Conservation (phyloP, 2,113 vertebrate species). For the Rhipidura dahli region DNA sequence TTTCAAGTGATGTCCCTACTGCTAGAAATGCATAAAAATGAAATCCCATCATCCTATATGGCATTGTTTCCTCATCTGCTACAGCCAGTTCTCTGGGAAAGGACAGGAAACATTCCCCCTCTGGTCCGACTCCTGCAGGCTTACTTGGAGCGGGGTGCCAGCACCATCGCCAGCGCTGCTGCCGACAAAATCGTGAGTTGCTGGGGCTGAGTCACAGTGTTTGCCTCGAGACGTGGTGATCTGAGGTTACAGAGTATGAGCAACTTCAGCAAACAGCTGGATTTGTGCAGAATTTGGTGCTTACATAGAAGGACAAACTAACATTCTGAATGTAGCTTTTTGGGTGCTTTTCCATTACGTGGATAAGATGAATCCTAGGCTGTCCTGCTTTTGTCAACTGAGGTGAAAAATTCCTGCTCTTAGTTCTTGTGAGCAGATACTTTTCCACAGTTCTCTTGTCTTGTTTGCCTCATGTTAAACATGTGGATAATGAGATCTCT, state of each 20-base stretch:
- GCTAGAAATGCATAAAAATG: constrained; percentile 91
- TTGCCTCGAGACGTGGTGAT: accelerated
- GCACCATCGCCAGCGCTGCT: constrained; percentile 83
- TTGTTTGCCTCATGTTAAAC: background rate
- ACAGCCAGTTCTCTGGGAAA: constrained; percentile 94
- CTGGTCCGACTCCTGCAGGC: constrained; percentile 95
- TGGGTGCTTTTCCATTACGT: background rate
- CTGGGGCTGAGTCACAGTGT: background rate
- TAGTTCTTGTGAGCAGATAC: background rate
- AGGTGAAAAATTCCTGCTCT: background rate
- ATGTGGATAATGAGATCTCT: background rate
- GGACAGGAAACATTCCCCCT: constrained; percentile 95
- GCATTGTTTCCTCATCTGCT: constrained; percentile 94
- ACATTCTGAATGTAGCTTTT: background rate
- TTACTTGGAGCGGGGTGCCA: constrained; percentile 88
- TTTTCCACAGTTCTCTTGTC: background rate
- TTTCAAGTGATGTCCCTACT: constrained; percentile 99
- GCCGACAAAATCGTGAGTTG: constrained; percentile 93
- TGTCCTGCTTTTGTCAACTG: background rate
- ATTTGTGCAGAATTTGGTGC: background rate
- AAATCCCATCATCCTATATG: constrained; percentile 94
- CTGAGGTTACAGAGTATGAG: background rate
- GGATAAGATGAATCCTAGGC: background rate
- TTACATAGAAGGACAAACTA: accelerated
- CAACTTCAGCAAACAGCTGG: background rate